Conservation (phyloP, 1,140 invertebrate species). For the Psilanteris sp. region DNA sequence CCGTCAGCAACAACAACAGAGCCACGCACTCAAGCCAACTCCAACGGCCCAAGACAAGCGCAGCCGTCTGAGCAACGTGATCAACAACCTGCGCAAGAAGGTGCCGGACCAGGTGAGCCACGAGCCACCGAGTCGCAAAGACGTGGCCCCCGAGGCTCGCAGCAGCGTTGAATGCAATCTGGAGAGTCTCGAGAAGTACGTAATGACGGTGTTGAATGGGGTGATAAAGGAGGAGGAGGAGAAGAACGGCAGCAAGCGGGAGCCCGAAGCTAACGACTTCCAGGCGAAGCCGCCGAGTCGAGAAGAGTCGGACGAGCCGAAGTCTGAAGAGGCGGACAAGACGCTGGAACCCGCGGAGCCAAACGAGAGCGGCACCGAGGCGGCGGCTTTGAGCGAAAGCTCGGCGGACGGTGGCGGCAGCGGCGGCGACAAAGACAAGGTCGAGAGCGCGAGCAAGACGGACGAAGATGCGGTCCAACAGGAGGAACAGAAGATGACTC, state of each 20-base stretch:
- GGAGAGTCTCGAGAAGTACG: slow-evolving; percentile 75
- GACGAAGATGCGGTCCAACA: neutral
- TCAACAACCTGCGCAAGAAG: slow-evolving; percentile 76
- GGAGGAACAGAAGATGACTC: slow-evolving; percentile 39
- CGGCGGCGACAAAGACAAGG: neutral
- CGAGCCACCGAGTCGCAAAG: slow-evolving; percentile 49
- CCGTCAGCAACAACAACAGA: slow-evolving; percentile 66
- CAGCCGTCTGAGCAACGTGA: slow-evolving; percentile 76
- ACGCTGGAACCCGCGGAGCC: slow-evolving; percentile 65
- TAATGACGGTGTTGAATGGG: slow-evolving; percentile 78
- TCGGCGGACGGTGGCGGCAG: neutral
- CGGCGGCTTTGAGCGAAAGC: slow-evolving; percentile 53
- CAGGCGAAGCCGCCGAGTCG: neutral
- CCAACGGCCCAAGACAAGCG: slow-evolving; percentile 76
- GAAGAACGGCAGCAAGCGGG: slow-evolving; percentile 13
- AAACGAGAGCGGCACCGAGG: slow-evolving; percentile 66
- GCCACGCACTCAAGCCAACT: slow-evolving; percentile 57
- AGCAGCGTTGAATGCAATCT: slow-evolving; percentile 73
- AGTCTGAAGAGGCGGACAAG: slow-evolving; percentile 19
- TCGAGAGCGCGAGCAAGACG: neutral
- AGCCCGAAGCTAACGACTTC: slow-evolving; percentile 4
- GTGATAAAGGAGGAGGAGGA: slow-evolving; percentile 74
- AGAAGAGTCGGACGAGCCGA: slow-evolving; percentile 21
- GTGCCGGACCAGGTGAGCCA: slow-evolving; percentile 63
- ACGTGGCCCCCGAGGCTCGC: slow-evolving; percentile 57